Evolutionary conservation across 2,888 invertebrate genomes (phyloP), one percentile per base, ranked within the genome.

Genomic region (Thymelicus lineola): DNA sequence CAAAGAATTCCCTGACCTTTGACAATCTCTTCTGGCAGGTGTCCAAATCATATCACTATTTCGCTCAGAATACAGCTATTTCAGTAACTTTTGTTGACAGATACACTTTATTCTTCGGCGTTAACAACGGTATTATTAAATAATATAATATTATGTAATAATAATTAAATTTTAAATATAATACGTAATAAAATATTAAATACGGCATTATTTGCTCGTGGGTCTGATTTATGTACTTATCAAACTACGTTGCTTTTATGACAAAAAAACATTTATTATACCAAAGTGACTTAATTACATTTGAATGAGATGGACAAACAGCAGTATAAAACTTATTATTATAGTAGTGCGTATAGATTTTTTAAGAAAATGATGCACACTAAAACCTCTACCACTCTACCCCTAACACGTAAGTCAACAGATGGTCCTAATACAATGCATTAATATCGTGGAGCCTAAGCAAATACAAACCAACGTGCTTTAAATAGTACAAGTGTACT

Each of bases 401-500:
- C 61, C 69, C 28, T 79, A 79, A 80, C 76, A 79, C 76, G 53
- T 64, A 12, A 64, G 65, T 79, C 75, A 77, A 80, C 77, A 77
- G 73, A 76, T 75, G 70, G 62, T 61, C 71, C 72, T 73, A 75
- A 77, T 63, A 74, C 73, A 73, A 74, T 73, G 74, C 76, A 72
- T 74, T 72, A 73, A 73, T 74, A 53, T 58, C 62, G 60, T 68
- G 61, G 69, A 69, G 60, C 78, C 75, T 75, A 76, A 75, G 70
- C 70, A 72, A 77, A 76, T 64, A 73, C 71, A 74, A 76, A 76
- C 73, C 70, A 55, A 6, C 70, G 71, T 63, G 55, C 66, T 73
- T 14, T 60, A 71, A 74, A 72, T 73, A 71, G 73, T 70, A 74
- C 74, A 72, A 66, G 71, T 62, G 60, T 69, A 75, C 75, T 76